Percentiles rank a stretch among this genome's conserved stretches.
phyloP scores from a whole-genome alignment of 2,888 invertebrate genomes.

The Drosophila kuntzei region DNA sequence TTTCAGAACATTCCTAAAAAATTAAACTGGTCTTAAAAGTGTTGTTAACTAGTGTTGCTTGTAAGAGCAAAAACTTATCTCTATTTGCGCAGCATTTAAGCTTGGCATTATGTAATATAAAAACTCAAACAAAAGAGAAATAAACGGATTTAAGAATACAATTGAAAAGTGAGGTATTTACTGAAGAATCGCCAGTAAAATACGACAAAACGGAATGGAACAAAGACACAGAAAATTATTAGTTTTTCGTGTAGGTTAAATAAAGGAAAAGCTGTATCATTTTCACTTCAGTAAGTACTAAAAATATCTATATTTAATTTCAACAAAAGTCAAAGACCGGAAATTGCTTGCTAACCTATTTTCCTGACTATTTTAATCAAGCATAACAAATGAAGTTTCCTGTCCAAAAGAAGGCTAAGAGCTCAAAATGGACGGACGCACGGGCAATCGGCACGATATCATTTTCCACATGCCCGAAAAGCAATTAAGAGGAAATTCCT shows the following conservation, averaged over 20 bases:
- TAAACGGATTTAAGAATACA: not conserved
- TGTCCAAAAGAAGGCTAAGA: conserved; percentile 7
- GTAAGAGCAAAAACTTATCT: conserved; percentile 36
- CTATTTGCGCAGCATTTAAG: conserved; percentile 55
- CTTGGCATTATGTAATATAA: conserved; percentile 10
- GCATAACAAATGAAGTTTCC: conserved; percentile 20
- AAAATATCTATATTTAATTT: conserved; percentile 6
- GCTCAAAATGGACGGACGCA: not conserved
- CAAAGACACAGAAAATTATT: conserved; percentile 1
- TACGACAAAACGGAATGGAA: not conserved
- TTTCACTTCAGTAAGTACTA: conserved; percentile 4
- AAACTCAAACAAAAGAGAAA: conserved; percentile 12
- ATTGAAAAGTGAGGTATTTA: not conserved
- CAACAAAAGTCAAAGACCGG: conserved; percentile 24
- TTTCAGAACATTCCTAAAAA: not conserved
- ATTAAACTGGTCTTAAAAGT: too few species aligned
- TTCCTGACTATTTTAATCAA: conserved; percentile 25
- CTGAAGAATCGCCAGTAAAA: not conserved
- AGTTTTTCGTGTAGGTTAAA: not conserved
- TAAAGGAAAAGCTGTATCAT: conserved; percentile 3
- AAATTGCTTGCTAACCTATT: conserved; percentile 39
- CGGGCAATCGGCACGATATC: conserved; percentile 38
- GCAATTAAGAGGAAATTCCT: conserved; percentile 64
- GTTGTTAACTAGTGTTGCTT: conserved; percentile 4
- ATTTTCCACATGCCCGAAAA: conserved; percentile 56